Conservation (phyloP, 2,797 vertebrate species). For the Melanotaenia nigrans region DNA sequence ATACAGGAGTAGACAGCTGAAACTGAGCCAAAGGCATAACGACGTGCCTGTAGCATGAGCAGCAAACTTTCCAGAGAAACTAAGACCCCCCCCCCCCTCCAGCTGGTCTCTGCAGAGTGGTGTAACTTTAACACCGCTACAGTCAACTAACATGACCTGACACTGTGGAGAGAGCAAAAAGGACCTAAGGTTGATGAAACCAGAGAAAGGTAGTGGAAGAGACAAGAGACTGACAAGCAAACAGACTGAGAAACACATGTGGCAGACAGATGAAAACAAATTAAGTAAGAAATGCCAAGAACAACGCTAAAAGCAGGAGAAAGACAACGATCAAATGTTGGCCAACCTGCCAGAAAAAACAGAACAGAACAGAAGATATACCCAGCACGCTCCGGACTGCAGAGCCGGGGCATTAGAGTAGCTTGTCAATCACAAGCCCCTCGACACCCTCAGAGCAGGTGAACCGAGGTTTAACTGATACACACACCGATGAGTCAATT, state of each 20-base stretch:
- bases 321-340: slow-evolving; percentile 18
- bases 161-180: slow-evolving; percentile 21
- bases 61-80: slow-evolving; percentile 74
- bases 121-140: slow-evolving; percentile 35
- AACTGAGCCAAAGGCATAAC: slow-evolving; percentile 60
- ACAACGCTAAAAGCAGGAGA: not conserved
- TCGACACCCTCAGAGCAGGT: slow-evolving; percentile 68
- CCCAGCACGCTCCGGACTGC: slow-evolving; percentile 32
- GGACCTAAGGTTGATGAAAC: slow-evolving; percentile 54
- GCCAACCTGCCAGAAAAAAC: slow-evolving; percentile 38
- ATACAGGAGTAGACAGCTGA: slow-evolving; percentile 71
- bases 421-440: slow-evolving; percentile 73
- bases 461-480: slow-evolving; percentile 67
- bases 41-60: slow-evolving; percentile 71
- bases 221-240: slow-evolving; percentile 55
- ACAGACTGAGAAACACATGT: slow-evolving; percentile 30
- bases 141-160: slow-evolving; percentile 47
- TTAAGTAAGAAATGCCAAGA: slow-evolving; percentile 54
- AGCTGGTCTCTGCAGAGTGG: slow-evolving; percentile 54
- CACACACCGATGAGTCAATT: slow-evolving; percentile 76
- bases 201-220: slow-evolving; percentile 21
- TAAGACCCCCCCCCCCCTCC: slow-evolving; percentile 46
- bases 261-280: slow-evolving; percentile 51
- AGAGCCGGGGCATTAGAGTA: slow-evolving; percentile 52
- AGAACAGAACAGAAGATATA: slow-evolving; percentile 31